Evolutionary conservation across 2,888 invertebrate species (phyloP), one percentile per base, ranked within the genome.

Genomic region (Drosophila macrospina): DNA sequence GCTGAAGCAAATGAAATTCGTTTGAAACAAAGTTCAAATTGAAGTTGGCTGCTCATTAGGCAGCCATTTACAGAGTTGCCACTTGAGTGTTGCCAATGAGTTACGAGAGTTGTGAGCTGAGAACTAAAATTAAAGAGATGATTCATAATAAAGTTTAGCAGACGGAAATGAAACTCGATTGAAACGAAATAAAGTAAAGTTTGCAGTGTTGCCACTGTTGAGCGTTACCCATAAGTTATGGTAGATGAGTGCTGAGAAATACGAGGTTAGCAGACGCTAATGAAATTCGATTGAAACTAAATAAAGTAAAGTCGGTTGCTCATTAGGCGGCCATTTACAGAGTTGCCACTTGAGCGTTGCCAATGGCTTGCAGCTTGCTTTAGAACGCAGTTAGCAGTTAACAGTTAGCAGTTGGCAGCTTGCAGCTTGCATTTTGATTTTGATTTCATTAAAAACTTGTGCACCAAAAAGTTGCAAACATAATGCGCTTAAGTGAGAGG

Each of bases 361-460:
- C 51, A 65, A 32, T 39, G 45, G 16, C 37, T 34, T 45, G 0
- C 10, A 11, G 4, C 34, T 30, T 41, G 13, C 6, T 30, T 24
- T 20, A 20, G 20, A 20, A 3, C 20, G 20, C 20, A 20, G 20
- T 32, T 20, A 54, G 36, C 16, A 47, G 36, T 13, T 8, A 32
- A 15, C 30, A 39, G 30, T 41, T 47, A 69, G 26, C 30, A 39
- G 30, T n/a, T n/a, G n/a, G 26, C 30, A 39, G 30, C 47, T 47
- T 74, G 26, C 30, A 39, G 30, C 47, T 47, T 74, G 37, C 47
- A 47, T 73, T 69, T 57, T 52, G 55, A 48, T 57, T 47, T 74
- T 74, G 70, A 86, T 72, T 86, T 72, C 64, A 79, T 79, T 86
- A 77, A 69, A 74, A 80, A 86, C 57, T 75, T 80, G 72, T 71